A percentile compares a stretch with the other conserved stretches of the same genome.
phyloP scores from a whole-genome alignment of 1,140 invertebrate genomes.

The Lineus longissimus region DNA sequence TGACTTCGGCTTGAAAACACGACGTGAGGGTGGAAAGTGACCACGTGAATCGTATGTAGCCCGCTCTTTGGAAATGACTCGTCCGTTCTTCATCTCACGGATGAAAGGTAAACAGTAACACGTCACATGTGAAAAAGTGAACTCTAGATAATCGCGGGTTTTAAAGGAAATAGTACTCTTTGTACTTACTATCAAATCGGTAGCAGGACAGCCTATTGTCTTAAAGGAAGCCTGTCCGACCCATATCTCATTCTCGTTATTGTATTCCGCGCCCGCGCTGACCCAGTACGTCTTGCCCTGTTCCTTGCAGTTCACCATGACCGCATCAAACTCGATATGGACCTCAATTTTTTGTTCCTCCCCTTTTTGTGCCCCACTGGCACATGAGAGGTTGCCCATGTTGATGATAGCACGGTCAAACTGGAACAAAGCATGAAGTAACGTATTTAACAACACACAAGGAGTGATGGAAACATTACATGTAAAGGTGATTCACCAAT shows the following conservation, averaged over 20 bases:
- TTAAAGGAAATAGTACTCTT: too few relatives aligned
- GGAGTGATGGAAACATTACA: not conserved
- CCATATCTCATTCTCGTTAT: slow-evolving; percentile 52
- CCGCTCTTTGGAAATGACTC: too few relatives aligned
- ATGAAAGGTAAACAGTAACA: too few relatives aligned
- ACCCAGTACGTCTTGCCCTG: slow-evolving; percentile 44
- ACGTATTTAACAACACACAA: slow-evolving; percentile 12
- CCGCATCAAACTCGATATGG: slow-evolving; percentile 46
- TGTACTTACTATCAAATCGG: too few relatives aligned
- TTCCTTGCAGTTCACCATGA: slow-evolving; percentile 45
- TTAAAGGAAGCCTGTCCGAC: slow-evolving; percentile 50
- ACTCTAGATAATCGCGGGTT: too few relatives aligned
- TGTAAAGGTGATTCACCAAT: not conserved
- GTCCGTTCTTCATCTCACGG: too few relatives aligned
- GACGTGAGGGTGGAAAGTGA: too few relatives aligned
- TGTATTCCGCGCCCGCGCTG: slow-evolving; percentile 55
- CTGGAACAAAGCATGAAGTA: slow-evolving; percentile 41
- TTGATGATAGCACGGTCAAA: slow-evolving; percentile 52
- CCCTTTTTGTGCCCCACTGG: slow-evolving; percentile 20
- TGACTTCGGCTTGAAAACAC: too few relatives aligned
- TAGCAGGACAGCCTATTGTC: not conserved
- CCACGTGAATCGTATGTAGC: too few relatives aligned
- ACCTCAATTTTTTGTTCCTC: slow-evolving; percentile 21
- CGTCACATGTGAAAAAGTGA: too few relatives aligned
- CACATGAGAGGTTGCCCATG: slow-evolving; percentile 50